Evolutionary conservation across 2,888 invertebrate species (phyloP).

Genomic region (Cataglyphis albicans): DNA sequence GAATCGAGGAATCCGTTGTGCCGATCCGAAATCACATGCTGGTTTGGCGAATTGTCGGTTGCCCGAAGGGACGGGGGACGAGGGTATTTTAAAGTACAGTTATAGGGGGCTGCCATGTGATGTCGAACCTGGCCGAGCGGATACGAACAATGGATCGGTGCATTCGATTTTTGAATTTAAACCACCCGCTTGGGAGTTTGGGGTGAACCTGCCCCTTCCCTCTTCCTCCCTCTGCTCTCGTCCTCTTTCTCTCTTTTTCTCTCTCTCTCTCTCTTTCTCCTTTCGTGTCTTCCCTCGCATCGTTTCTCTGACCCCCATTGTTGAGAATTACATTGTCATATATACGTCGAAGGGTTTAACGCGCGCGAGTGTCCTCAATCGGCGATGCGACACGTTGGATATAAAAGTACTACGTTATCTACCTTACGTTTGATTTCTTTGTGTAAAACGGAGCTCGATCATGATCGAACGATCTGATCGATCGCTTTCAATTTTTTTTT

Average conservation of each 20-base stretch:
- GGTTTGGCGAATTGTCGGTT: slow-evolving; percentile 59
- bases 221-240: background rate
- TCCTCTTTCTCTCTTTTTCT: background rate
- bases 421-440: slow-evolving; percentile 14
- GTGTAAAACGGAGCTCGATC: background rate
- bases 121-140: slow-evolving; percentile 78
- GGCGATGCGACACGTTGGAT: slow-evolving; percentile 25
- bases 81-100: slow-evolving; percentile 74
- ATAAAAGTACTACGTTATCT: slow-evolving; percentile 28
- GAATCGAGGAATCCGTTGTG: slow-evolving; percentile 41
- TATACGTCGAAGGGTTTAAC: slow-evolving; percentile 77
- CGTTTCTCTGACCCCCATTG: slow-evolving; percentile 75
- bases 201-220: slow-evolving; percentile 71
- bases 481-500: background rate
- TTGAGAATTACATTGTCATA: slow-evolving; percentile 77
- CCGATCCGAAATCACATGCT: slow-evolving; percentile 49
- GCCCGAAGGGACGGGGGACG: slow-evolving; percentile 31
- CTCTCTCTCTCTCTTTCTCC: background rate
- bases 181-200: slow-evolving; percentile 69
- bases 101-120: slow-evolving; percentile 76
- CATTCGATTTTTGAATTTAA: slow-evolving; percentile 85
- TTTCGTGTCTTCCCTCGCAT: slow-evolving; percentile 67
- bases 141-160: slow-evolving; percentile 80
- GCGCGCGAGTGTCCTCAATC: slow-evolving; percentile 67
- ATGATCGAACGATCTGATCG: background rate